phyloP scores from a whole-genome alignment of 2,113 vertebrate genomes.

The Panthera uncia region DNA sequence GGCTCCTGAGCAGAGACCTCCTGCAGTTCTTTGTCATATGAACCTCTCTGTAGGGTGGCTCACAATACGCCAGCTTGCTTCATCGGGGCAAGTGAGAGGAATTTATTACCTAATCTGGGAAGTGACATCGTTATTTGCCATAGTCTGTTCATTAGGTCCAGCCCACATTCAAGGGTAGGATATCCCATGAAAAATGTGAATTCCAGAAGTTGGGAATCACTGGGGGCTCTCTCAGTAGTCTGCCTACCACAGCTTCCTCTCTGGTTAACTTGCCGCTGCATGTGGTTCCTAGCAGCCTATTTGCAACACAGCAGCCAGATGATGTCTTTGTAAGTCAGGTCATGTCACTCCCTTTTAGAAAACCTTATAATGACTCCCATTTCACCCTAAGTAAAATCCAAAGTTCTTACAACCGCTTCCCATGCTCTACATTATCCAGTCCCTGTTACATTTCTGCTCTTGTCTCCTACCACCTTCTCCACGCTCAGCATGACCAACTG shows the following conservation, averaged over 20 bases:
- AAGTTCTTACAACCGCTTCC: background rate
- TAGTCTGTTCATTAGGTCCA: background rate
- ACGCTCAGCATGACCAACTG: background rate
- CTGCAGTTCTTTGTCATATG: background rate
- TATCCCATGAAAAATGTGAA: background rate
- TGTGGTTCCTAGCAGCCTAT: background rate
- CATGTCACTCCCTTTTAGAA: background rate
- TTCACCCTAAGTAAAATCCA: background rate
- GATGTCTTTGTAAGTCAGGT: background rate
- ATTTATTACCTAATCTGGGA: background rate
- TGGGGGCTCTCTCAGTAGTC: background rate
- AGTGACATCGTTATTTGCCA: background rate
- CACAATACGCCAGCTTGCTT: background rate
- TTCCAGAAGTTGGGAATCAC: background rate
- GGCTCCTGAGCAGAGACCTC: background rate
- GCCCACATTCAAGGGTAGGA: background rate
- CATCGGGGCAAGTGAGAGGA: background rate
- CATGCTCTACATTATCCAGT: no score
- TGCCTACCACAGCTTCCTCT: background rate
- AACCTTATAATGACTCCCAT: background rate
- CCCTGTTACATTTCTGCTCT: background rate
- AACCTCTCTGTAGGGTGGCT: background rate
- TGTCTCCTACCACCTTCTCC: background rate
- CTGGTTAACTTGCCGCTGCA: background rate
- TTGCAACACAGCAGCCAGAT: background rate